phyloP scores from a whole-genome alignment of 2,797 vertebrate genomes.

The Sardinella longiceps region DNA sequence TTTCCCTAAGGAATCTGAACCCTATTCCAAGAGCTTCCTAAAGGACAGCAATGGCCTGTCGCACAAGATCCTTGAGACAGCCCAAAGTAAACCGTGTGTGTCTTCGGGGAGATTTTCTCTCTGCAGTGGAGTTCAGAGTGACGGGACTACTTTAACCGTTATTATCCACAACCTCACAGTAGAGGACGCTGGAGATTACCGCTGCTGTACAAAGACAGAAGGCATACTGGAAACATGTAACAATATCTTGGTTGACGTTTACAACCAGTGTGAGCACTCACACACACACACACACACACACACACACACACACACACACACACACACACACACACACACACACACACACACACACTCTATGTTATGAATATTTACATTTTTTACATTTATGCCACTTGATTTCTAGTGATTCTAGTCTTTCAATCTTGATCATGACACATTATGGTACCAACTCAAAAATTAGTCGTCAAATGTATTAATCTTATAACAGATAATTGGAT shows the following conservation, averaged over 20 bases:
- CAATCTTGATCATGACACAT: too few species aligned
- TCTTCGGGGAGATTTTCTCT: not conserved
- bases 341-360: too few species aligned
- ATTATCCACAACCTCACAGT: not conserved
- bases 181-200: not conserved
- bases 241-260: not conserved
- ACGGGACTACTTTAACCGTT: not conserved
- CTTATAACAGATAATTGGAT: too few species aligned
- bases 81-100: rapidly evolving
- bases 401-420: too few species aligned
- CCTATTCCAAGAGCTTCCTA: not conserved
- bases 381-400: too few species aligned
- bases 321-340: too few species aligned
- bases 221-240: rapidly evolving
- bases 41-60: not conserved
- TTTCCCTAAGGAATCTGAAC: not conserved
- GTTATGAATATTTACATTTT: too few species aligned
- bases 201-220: not conserved
- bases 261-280: not conserved
- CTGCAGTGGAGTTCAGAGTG: not conserved
- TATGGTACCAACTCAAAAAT: too few species aligned
- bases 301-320: not conserved
- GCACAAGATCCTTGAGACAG: not conserved
- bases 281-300: not conserved
- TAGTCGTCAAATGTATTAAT: too few species aligned